phyloP scores from a whole-genome alignment of 2,797 vertebrate species.

The Tangara arthus region DNA sequence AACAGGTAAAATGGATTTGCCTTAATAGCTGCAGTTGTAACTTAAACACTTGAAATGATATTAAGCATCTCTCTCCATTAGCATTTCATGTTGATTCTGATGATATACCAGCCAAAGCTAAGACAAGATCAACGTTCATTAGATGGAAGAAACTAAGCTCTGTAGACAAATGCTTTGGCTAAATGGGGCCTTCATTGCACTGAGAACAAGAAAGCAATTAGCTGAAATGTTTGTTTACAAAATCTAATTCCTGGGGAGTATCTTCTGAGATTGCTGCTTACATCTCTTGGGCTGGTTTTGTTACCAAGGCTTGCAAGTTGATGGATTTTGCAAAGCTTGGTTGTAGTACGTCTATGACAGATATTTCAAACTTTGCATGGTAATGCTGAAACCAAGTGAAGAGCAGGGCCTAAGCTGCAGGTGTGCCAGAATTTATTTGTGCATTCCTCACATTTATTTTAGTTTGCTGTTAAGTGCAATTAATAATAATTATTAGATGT shows the following conservation, averaged over 20 bases:
- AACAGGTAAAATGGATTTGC: conserved; percentile 44
- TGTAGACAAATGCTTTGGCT: conserved; percentile 55
- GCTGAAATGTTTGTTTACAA: conserved; percentile 71
- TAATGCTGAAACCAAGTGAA: neutral
- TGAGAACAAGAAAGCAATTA: conserved; percentile 76
- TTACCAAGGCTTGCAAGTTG: conserved; percentile 58
- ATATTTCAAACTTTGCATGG: neutral
- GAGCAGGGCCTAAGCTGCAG: neutral
- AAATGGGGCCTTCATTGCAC: conserved; percentile 65
- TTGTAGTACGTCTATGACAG: neutral
- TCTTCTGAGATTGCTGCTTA: conserved; percentile 57
- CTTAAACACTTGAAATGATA: conserved; percentile 54
- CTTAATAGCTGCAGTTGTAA: conserved; percentile 46
- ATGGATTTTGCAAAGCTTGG: neutral
- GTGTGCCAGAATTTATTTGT: neutral
- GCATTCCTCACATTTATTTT: neutral
- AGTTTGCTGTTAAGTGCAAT: neutral
- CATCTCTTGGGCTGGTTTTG: conserved; percentile 39
- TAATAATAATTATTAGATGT: neutral
- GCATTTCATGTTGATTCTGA: conserved; percentile 57
- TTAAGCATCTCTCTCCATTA: conserved; percentile 33
- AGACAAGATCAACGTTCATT: conserved; percentile 55
- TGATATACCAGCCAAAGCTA: conserved; percentile 21
- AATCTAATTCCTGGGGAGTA: conserved; percentile 73
- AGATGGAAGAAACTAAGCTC: conserved; percentile 61